A percentile compares a stretch with the other conserved stretches of the same genome.
These are phyloP conservation scores for Drosophila rhopaloa DNA, from an alignment of 1,140 invertebrate genomes.

Conservation along the genomic window DNA sequence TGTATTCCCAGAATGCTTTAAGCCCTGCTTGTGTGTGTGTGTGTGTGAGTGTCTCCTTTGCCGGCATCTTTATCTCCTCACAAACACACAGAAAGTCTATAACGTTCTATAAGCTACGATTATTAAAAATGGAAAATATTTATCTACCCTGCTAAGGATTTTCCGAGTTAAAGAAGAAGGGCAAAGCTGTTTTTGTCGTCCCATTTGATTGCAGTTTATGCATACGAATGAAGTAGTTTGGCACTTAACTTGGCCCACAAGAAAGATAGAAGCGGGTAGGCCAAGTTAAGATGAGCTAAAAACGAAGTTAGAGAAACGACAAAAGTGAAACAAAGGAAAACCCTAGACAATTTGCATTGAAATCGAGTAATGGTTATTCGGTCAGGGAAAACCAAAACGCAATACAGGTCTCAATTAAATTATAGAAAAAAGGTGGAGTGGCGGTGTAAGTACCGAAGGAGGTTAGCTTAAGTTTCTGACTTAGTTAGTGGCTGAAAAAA, in stretches of 20 bases:
- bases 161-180: slow-evolving; percentile 7
- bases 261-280: slow-evolving; percentile 35
- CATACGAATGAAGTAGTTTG: slow-evolving; percentile 76
- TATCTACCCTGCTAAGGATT: slow-evolving; percentile 22
- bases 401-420: slow-evolving; percentile 53
- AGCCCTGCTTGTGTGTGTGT: slow-evolving; percentile 7
- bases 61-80: slow-evolving; percentile 25
- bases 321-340: slow-evolving; percentile 13
- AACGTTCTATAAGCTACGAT: slow-evolving; percentile 65
- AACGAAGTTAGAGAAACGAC: slow-evolving; percentile 3
- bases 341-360: slow-evolving; percentile 65
- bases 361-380: slow-evolving; percentile 25
- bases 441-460: no score
- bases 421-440: slow-evolving; percentile 20
- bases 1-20: slow-evolving; percentile 48
- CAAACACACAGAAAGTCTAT: slow-evolving; percentile 24
- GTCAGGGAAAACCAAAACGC: slow-evolving; percentile 1
- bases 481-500: slow-evolving; percentile 46
- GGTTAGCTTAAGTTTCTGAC: slow-evolving; percentile 39
- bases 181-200: slow-evolving; percentile 22
- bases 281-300: slow-evolving; percentile 12
- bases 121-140: slow-evolving; percentile 77
- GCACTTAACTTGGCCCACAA: slow-evolving; percentile 53
- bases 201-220: slow-evolving; percentile 66
- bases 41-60: slow-evolving; percentile 16